Percentiles rank a stretch among this genome's conserved stretches.
Evolutionary conservation across 2,113 vertebrate genomes (phyloP).

Genomic region (Lutjanus erythropterus): DNA sequence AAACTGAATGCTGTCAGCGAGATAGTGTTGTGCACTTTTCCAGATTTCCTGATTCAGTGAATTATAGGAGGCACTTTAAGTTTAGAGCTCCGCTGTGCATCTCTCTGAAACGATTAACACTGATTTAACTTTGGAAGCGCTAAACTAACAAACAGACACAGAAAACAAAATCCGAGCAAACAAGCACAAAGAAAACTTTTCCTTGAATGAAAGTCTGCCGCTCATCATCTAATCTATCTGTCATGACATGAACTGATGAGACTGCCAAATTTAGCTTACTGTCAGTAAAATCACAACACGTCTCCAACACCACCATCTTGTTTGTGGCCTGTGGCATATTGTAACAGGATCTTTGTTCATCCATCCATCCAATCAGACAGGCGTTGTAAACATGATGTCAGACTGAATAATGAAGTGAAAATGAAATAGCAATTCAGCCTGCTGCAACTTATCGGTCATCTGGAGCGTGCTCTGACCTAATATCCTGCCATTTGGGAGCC

Average conservation of each 20-base stretch:
- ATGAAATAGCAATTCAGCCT: neutral
- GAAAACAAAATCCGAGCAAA: neutral
- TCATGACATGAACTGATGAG: neutral
- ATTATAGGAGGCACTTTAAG: neutral
- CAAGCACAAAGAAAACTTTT: neutral
- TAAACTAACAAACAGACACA: neutral
- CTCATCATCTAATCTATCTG: neutral
- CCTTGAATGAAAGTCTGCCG: neutral
- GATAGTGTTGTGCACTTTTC: neutral
- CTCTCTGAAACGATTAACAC: neutral
- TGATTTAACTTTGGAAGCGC: too few relatives aligned
- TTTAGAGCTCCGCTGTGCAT: neutral
- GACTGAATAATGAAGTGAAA: neutral
- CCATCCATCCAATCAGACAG: conserved; percentile 6
- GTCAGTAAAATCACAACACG: neutral
- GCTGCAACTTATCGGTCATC: neutral
- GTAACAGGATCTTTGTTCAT: neutral
- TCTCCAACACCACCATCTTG: neutral
- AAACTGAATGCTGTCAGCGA: neutral
- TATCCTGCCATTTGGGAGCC: too few relatives aligned
- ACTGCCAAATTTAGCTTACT: neutral
- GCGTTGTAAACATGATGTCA: neutral
- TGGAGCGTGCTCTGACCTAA: neutral
- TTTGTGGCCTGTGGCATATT: neutral
- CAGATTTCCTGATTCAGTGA: neutral